Evolutionary conservation across 2,797 vertebrate species (phyloP).

Genomic region (Xiphorhynchus erythropygius): DNA sequence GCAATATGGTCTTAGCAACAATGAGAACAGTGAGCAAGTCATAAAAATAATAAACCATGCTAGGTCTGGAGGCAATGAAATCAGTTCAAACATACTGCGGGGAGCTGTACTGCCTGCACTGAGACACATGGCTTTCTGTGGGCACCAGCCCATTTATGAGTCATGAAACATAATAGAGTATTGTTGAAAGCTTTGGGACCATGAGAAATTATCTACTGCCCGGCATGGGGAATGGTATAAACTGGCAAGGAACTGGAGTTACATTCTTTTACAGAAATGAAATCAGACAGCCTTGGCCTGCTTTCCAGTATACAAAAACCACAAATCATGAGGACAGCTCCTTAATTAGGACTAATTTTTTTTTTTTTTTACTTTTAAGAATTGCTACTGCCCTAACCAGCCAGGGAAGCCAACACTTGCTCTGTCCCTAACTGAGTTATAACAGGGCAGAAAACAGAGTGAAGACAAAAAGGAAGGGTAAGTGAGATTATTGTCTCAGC

Average conservation of each 20-base stretch:
- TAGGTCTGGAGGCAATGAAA: slow-evolving; percentile 73
- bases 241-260: slow-evolving; percentile 70
- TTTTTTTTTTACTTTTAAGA: background rate
- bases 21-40: slow-evolving; percentile 57
- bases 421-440: background rate
- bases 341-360: slow-evolving; percentile 50
- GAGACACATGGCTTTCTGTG: slow-evolving; percentile 77
- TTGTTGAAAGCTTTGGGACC: slow-evolving; percentile 77
- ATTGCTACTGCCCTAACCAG: slow-evolving; percentile 22
- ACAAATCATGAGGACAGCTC: slow-evolving; percentile 51
- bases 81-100: slow-evolving; percentile 69
- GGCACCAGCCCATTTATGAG: slow-evolving; percentile 76
- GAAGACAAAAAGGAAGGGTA: background rate
- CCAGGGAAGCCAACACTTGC: slow-evolving; percentile 15
- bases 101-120: slow-evolving; percentile 68
- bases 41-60: slow-evolving; percentile 70
- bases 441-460: background rate
- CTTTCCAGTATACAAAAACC: slow-evolving; percentile 52
- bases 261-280: slow-evolving; percentile 74
- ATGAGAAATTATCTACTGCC: slow-evolving; percentile 76
- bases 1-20: slow-evolving; percentile 47
- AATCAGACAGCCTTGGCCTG: slow-evolving; percentile 71
- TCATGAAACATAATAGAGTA: slow-evolving; percentile 79
- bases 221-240: slow-evolving; percentile 74
- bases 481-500: background rate